phyloP scores from a whole-genome alignment of 2,888 invertebrate genomes.

The Eupithecia exiguata region DNA sequence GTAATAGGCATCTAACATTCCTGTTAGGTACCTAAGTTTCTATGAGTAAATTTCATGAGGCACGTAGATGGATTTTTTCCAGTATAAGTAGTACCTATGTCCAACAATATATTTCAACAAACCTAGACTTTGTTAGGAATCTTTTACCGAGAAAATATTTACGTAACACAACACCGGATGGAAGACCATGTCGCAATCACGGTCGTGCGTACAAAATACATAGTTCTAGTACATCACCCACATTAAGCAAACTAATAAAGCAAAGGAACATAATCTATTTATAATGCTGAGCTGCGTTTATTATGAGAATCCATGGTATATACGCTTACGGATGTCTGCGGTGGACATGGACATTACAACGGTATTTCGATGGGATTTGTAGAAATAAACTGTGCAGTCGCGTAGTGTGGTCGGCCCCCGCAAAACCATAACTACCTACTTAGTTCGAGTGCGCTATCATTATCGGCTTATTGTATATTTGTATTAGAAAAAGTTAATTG shows the following conservation, averaged over 20 bases:
- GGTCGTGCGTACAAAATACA: conserved; percentile 18
- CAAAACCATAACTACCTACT: neutral
- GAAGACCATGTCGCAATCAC: conserved; percentile 21
- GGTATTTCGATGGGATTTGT: conserved; percentile 25
- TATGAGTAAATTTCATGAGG: neutral
- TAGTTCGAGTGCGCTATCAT: neutral
- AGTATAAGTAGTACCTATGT: neutral
- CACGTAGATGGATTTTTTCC: neutral
- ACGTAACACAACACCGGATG: conserved; percentile 12
- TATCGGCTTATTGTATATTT: neutral
- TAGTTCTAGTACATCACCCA: conserved; percentile 9
- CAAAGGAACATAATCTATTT: conserved; percentile 41
- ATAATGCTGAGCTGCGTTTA: conserved; percentile 32
- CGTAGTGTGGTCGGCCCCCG: neutral
- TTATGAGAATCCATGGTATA: conserved; percentile 27
- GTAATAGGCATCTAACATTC: neutral
- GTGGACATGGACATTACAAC: conserved; percentile 30
- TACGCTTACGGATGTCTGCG: conserved; percentile 37
- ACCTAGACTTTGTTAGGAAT: neutral
- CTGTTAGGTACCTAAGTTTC: neutral
- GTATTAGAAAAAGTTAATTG: neutral
- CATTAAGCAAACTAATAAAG: conserved; percentile 25
- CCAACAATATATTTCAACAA: neutral
- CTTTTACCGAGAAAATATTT: neutral
- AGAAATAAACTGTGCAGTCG: conserved; percentile 30